Percentiles rank a stretch among this genome's conserved stretches.
Conservation (phyloP, 2,113 vertebrate genomes). For the Corvus hawaiiensis region DNA sequence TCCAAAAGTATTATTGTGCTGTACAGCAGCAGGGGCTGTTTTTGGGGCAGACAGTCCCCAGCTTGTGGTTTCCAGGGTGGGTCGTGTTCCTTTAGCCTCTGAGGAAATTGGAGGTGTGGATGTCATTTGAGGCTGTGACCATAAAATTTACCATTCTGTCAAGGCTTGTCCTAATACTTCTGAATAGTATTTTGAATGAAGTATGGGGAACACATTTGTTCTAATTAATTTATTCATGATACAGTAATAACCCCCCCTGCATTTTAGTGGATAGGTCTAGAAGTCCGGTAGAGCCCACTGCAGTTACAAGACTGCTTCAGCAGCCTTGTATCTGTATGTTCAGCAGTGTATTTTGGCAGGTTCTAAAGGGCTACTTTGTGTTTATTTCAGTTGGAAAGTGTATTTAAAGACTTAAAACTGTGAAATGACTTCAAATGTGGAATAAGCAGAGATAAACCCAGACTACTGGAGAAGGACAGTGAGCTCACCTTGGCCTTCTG, state of each 20-base stretch:
- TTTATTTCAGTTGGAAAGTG: background rate
- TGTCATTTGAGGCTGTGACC: background rate
- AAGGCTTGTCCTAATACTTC: background rate
- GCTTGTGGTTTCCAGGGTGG: background rate
- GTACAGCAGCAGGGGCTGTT: background rate
- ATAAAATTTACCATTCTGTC: background rate
- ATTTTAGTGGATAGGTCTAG: background rate
- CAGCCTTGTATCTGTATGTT: background rate
- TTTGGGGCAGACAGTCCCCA: background rate
- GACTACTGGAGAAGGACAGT: background rate
- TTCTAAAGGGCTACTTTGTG: background rate
- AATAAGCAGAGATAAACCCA: background rate
- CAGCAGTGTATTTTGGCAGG: background rate
- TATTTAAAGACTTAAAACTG: background rate
- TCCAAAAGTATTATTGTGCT: background rate
- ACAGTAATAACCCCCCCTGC: background rate
- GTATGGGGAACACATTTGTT: background rate
- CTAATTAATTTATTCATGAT: background rate
- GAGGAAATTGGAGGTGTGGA: background rate
- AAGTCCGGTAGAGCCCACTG: background rate
- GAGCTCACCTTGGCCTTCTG: accelerated
- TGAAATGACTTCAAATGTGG: background rate
- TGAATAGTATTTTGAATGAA: background rate
- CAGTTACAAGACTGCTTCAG: background rate
- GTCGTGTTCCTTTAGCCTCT: background rate